Percentiles rank a stretch among this genome's conserved stretches.
phyloP scores from a whole-genome alignment of 2,888 invertebrate species.

The Spilarctia lutea region DNA sequence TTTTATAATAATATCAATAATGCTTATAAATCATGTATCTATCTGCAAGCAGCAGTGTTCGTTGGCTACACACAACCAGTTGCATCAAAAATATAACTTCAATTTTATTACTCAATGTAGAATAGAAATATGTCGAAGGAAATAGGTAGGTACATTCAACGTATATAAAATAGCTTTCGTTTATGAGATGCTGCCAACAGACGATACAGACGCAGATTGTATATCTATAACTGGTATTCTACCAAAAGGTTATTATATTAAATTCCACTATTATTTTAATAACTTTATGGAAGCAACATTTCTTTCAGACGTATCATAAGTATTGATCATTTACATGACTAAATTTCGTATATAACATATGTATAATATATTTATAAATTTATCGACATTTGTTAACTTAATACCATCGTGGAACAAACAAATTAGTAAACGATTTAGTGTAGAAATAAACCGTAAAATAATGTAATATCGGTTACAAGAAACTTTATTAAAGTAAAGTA shows the following conservation, averaged over 20 bases:
- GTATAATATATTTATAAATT: conserved; percentile 78
- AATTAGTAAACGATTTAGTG: background rate
- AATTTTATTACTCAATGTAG: conserved; percentile 22
- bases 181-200: conserved; percentile 58
- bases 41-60: conserved; percentile 61
- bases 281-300: conserved; percentile 81
- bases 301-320: conserved; percentile 81
- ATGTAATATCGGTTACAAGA: conserved; percentile 1
- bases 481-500: conserved; percentile 5
- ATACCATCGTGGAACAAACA: conserved; percentile 61
- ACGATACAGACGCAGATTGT: conserved; percentile 55
- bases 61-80: conserved; percentile 66
- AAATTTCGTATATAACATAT: conserved; percentile 82
- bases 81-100: conserved; percentile 46
- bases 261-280: conserved; percentile 70
- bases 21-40: conserved; percentile 45
- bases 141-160: conserved; percentile 21
- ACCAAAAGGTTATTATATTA: conserved; percentile 61
- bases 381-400: conserved; percentile 80
- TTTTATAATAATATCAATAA: conserved; percentile 33
- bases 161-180: conserved; percentile 37
- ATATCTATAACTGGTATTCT: conserved; percentile 58
- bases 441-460: background rate
- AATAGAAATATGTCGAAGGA: conserved; percentile 37
- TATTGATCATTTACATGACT: conserved; percentile 74